Conservation (phyloP, 2,113 vertebrate genomes). For the Orientallactaga bullata region DNA sequence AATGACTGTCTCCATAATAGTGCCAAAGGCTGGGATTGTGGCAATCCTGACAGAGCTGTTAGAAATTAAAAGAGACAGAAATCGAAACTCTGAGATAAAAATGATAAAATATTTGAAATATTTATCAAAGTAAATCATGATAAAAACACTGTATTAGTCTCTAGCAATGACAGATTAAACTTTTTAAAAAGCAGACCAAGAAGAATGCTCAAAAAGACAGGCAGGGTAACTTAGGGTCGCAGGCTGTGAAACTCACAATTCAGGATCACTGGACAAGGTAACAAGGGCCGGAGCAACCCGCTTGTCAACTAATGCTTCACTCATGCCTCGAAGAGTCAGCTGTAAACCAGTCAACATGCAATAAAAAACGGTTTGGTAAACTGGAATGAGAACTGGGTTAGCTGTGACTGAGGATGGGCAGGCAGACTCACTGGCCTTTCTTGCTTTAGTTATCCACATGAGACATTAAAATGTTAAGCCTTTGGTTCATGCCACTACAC, state of each 20-base stretch:
- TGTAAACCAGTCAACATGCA: slow-evolving; percentile 98
- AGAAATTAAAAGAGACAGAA: slow-evolving; percentile 83
- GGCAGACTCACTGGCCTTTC: slow-evolving; percentile 86
- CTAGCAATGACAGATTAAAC: slow-evolving; percentile 84
- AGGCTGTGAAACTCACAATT: slow-evolving; percentile 99
- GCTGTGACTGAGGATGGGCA: slow-evolving; percentile 91
- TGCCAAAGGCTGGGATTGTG: slow-evolving; percentile 99
- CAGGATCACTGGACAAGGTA: slow-evolving; percentile 99
- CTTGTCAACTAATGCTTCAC: slow-evolving; percentile 99
- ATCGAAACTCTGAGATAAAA: slow-evolving; percentile 69
- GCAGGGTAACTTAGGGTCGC: slow-evolving; percentile 89
- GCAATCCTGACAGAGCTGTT: slow-evolving; percentile 98
- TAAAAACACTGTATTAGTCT: slow-evolving; percentile 83
- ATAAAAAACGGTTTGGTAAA: slow-evolving; percentile 93
- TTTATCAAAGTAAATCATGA: slow-evolving; percentile 80
- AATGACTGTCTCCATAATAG: slow-evolving; percentile 99
- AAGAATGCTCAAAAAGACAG: slow-evolving; percentile 85
- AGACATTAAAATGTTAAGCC: slow-evolving; percentile 85
- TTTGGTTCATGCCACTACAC: slow-evolving; percentile 85
- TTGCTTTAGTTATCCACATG: slow-evolving; percentile 84
- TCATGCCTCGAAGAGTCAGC: slow-evolving; percentile 99
- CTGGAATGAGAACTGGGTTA: slow-evolving; percentile 87
- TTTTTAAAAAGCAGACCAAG: slow-evolving; percentile 83
- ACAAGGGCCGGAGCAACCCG: slow-evolving; percentile 99
- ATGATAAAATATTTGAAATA: slow-evolving; percentile 67